Conservation (phyloP, 2,888 invertebrate genomes). For the Hirtodrosophila alboralis region DNA sequence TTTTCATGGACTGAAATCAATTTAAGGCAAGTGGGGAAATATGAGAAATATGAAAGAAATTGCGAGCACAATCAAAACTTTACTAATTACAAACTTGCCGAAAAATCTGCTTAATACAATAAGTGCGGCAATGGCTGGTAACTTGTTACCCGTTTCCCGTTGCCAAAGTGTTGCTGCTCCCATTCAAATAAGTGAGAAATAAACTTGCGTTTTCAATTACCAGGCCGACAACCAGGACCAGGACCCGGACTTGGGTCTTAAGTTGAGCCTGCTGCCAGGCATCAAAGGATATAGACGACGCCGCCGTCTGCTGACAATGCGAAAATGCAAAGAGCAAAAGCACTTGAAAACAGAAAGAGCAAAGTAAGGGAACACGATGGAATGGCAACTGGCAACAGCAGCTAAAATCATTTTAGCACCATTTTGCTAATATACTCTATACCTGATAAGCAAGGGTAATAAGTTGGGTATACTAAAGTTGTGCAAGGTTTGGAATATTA, state of each 20-base stretch:
- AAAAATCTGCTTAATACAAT: conserved; percentile 82
- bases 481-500: too few species aligned
- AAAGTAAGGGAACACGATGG: conserved; percentile 10
- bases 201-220: conserved; percentile 83
- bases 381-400: conserved; percentile 16
- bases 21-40: conserved; percentile 46
- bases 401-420: conserved; percentile 24
- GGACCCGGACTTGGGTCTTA: conserved; percentile 24
- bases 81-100: conserved; percentile 82
- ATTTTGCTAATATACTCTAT: conserved; percentile 11
- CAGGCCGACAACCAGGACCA: conserved; percentile 54
- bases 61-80: conserved; percentile 78
- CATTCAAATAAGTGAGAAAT: conserved; percentile 70
- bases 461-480: too few species aligned
- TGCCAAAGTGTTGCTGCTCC: conserved; percentile 1
- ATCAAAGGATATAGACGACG: conserved; percentile 68
- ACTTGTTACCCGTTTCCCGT: conserved; percentile 16
- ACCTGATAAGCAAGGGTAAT: background rate
- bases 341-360: conserved; percentile 58
- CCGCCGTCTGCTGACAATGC: conserved; percentile 77
- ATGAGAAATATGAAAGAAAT: conserved; percentile 42
- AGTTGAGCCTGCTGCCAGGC: conserved; percentile 58
- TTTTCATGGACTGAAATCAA: conserved; percentile 67
- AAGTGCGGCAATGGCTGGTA: conserved; percentile 55
- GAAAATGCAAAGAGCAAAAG: conserved; percentile 75